Base-by-base conservation (phyloP, 2,113 vertebrate species). In the Terrapene triunguis region DNA sequence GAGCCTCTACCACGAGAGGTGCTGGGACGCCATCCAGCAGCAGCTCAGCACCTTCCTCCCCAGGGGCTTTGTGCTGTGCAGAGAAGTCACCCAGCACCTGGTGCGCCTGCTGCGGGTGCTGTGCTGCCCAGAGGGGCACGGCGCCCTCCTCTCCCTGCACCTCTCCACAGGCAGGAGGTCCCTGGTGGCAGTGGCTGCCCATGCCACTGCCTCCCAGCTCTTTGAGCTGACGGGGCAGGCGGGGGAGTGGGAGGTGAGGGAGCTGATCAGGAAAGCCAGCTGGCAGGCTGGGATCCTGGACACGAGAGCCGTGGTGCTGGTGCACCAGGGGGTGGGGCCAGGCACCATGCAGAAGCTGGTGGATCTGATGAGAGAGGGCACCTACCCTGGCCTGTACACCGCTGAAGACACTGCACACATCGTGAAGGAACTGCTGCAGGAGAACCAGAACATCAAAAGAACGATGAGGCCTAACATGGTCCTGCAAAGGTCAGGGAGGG, bases 131-230 rank as follows among this genome's bases (percentile, higher is more conserved):
- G 96, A 94, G 76, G 98, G 98, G 85, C 99, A 99, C 2, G 98
- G 98, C 4, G 95, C 98, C 5, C 96, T 99, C 29, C 96, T 99
- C 1, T 94, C 98, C 25, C 87, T 96, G 8, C 51, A 62, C 54
- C 95, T 72, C 32, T 97, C 98, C 87, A 99, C 98, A 1, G 99
- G 99, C 8, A 98, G 99, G n/a, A 98, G 94, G 92, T 97, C 98
- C 11, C 98, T 98, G 0, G 92, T 99, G 65, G 97, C 95, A 10
- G 85, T 99, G 81, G 99, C 98, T 2, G 97, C 98, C 3, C 55
- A 44, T 8, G 92, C 99, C 22, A 96, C 95, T 4, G 98, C 97
- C 84, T 97, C 89, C 53, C 88, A 88, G 24, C 44, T 99, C 91
- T 95, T 99, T 62, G 97, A 98, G 95, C 88, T 99, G 21, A 97